Evolutionary conservation across 2,888 invertebrate species (phyloP), one percentile per base, ranked within the genome.

Genomic region (Choristoneura rosaceana): DNA sequence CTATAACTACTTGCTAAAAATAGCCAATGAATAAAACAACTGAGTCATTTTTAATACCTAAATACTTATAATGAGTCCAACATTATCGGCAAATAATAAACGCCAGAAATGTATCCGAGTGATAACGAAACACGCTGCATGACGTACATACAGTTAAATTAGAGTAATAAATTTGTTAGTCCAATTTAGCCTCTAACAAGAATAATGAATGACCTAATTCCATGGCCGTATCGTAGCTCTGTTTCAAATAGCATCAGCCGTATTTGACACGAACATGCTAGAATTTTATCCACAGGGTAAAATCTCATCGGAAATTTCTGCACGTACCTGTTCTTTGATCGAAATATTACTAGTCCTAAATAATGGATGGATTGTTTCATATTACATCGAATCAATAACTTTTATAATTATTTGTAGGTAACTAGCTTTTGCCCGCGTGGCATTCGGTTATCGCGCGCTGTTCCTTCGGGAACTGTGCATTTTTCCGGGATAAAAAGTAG

Each of bases 121-220:
- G 67, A 67, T 71, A 71, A 67, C 55, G 34, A 34, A 15, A 15
- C 4, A 4, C 62, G 55, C 59, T n/a, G 50, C 7, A 17, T 63
- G 47, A 62, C 67, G 58, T 15, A 17, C 67, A 66, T 66, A 62
- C 67, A 25, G 55, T 25, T 47, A 38, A 45, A 58, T 67, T 71
- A 63, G 55, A 62, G 55, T 67, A 67, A 66, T 62, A 62, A 62
- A 69, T 69, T 62, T 52, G n/a, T 17, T 43, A 38, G 45, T n/a
- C 47, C 62, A 67, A 63, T 67, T 67, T 62, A 62, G 14, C 9
- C 17, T 17, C 38, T 15, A 55, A 67, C 62, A 45, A 71, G 55
- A 25, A 38, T 65, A 70, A 70, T 67, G 33, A 66, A 67, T 66
- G 66, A 67, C 62, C 71, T 58, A 63, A 71, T 64, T 60, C 17